Percentiles rank a stretch among this genome's conserved stretches.
Evolutionary conservation across 2,113 vertebrate genomes (phyloP).

Genomic region (Marmota flaviventris): DNA sequence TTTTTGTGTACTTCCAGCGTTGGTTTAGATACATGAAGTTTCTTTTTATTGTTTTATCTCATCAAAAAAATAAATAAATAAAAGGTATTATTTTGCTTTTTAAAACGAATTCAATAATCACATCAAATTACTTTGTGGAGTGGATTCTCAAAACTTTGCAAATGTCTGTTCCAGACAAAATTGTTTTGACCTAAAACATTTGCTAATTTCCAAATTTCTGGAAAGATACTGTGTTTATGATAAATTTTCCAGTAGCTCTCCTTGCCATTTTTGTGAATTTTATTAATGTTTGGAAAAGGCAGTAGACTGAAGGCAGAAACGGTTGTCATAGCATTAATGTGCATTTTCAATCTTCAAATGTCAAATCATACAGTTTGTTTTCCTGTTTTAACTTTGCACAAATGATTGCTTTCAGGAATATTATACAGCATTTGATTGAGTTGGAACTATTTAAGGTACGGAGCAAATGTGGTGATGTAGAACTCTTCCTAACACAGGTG

Average conservation of each 20-base stretch:
- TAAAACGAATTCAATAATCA: constrained; percentile 73
- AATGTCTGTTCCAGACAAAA: constrained; percentile 45
- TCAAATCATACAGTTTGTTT: background rate
- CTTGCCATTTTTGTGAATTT: constrained; percentile 32
- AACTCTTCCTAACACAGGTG: constrained; percentile 27
- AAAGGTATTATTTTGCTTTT: constrained; percentile 76
- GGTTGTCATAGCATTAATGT: background rate
- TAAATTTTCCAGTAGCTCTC: background rate
- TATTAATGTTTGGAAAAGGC: constrained; percentile 53
- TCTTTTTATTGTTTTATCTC: constrained; percentile 74
- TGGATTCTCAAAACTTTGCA: constrained; percentile 78
- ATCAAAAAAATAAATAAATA: constrained; percentile 60
- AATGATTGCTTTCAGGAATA: constrained; percentile 63
- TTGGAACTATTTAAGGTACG: constrained; percentile 15
- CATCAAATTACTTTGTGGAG: constrained; percentile 72
- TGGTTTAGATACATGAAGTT: constrained; percentile 76
- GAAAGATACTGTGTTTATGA: background rate
- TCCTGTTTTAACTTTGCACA: constrained; percentile 61
- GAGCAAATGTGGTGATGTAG: background rate
- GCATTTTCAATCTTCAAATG: constrained; percentile 59
- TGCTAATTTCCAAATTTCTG: constrained; percentile 34
- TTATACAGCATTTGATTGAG: constrained; percentile 32
- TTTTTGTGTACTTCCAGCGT: constrained; percentile 76
- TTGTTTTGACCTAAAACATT: constrained; percentile 46
- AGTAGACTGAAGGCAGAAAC: constrained; percentile 20